phyloP scores from a whole-genome alignment of 2,888 invertebrate species.

The Coenonympha glycerion region DNA sequence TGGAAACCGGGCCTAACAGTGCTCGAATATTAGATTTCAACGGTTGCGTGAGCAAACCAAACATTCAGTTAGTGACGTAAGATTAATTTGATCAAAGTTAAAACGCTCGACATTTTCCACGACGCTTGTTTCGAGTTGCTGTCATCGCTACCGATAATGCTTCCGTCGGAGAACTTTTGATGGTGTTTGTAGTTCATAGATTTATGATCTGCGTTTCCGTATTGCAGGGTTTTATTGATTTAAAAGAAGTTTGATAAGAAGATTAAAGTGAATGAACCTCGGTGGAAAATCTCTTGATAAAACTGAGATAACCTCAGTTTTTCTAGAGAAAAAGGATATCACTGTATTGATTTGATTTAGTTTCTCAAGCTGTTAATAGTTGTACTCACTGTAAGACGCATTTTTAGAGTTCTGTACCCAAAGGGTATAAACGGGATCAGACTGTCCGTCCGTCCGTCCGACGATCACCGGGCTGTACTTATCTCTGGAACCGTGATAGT shows the following conservation, averaged over 20 bases:
- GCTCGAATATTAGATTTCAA: conserved; percentile 35
- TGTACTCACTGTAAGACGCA: too few relatives aligned
- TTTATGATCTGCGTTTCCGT: conserved; percentile 38
- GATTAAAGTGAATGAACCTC: too few relatives aligned
- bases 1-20: too few relatives aligned
- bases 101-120: conserved; percentile 61
- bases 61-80: conserved; percentile 54
- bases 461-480: too few relatives aligned
- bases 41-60: conserved; percentile 35
- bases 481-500: too few relatives aligned
- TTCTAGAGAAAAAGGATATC: not conserved
- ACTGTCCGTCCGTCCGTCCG: too few relatives aligned
- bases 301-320: not conserved
- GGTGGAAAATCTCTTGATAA: not conserved
- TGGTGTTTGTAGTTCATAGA: conserved; percentile 54
- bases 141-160: conserved; percentile 70
- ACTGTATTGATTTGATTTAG: not conserved
- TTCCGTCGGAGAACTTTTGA: conserved; percentile 69
- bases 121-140: conserved; percentile 62
- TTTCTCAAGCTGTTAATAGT: not conserved
- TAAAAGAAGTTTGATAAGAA: not conserved
- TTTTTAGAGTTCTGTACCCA: too few relatives aligned
- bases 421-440: too few relatives aligned
- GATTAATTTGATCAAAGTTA: conserved; percentile 70
- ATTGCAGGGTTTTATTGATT: not conserved